Evolutionary conservation across 2,113 vertebrate genomes (phyloP).

Genomic region (Bufo bufo): DNA sequence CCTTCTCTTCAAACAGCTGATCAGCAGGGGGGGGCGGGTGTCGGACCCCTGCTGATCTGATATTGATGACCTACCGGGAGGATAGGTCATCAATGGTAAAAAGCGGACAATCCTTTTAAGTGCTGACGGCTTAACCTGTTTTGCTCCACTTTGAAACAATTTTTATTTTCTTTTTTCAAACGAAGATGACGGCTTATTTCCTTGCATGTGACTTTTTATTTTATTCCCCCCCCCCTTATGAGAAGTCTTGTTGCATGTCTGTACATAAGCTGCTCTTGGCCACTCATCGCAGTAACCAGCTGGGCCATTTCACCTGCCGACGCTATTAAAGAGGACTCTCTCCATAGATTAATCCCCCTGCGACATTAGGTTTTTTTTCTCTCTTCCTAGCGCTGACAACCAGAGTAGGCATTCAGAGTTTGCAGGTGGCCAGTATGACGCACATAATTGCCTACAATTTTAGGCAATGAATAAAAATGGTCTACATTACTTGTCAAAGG

Average conservation of each 20-base stretch:
- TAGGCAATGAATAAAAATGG: slow-evolving; percentile 99
- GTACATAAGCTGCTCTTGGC: slow-evolving; percentile 88
- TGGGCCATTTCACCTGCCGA: slow-evolving; percentile 99
- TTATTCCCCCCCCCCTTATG: slow-evolving; percentile 66
- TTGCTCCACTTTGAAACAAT: too few species aligned
- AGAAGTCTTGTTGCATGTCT: slow-evolving; percentile 83
- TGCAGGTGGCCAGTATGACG: slow-evolving; percentile 99
- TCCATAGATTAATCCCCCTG: slow-evolving; percentile 86
- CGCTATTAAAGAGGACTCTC: slow-evolving; percentile 88
- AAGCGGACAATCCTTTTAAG: neutral
- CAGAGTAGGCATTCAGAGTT: slow-evolving; percentile 98
- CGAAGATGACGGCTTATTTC: neutral
- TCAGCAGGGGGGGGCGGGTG: too few species aligned
- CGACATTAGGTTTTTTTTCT: slow-evolving; percentile 73
- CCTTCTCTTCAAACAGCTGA: too few species aligned
- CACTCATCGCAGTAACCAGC: slow-evolving; percentile 98
- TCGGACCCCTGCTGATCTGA: too few species aligned
- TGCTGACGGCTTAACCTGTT: neutral
- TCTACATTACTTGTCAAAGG: slow-evolving; percentile 99
- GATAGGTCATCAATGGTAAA: too few species aligned
- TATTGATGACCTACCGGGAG: too few species aligned
- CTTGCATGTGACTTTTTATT: neutral
- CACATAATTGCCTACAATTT: slow-evolving; percentile 99
- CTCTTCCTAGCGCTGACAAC: slow-evolving; percentile 86
- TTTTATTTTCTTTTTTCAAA: neutral